Conservation (phyloP, 1,140 invertebrate species). For the Stenopsyche tienmushanensis region DNA sequence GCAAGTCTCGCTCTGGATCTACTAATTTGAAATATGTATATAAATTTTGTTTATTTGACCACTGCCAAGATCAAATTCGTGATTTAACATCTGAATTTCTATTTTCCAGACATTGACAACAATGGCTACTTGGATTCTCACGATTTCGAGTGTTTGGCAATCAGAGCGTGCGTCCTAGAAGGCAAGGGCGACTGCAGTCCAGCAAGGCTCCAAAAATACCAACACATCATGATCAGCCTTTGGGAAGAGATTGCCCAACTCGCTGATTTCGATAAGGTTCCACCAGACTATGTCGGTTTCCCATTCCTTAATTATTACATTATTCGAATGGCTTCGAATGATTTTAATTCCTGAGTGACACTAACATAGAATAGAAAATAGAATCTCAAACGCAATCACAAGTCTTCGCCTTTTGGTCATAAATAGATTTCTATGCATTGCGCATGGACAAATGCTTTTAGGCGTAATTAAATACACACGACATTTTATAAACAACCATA, state of each 20-base stretch:
- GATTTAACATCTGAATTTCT: too few relatives aligned
- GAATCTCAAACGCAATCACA: too few relatives aligned
- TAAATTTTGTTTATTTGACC: too few relatives aligned
- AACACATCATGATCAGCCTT: conserved; percentile 76
- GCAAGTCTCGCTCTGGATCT: too few relatives aligned
- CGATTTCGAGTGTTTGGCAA: conserved; percentile 78
- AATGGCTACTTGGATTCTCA: conserved; percentile 78
- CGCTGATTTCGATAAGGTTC: conserved; percentile 82
- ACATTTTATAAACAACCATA: too few relatives aligned
- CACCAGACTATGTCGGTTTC: conserved; percentile 54
- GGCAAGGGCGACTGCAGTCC: conserved; percentile 76
- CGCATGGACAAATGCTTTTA: too few relatives aligned
- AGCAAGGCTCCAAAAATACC: conserved; percentile 69
- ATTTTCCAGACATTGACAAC: conserved; percentile 73
- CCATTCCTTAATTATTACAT: conserved; percentile 20
- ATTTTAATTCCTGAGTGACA: conserved; percentile 11
- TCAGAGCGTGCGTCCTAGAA: conserved; percentile 76
- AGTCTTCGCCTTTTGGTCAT: too few relatives aligned
- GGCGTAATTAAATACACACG: too few relatives aligned
- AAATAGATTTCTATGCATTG: too few relatives aligned
- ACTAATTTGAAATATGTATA: too few relatives aligned
- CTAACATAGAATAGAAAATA: conserved; percentile 13
- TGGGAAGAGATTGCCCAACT: conserved; percentile 83
- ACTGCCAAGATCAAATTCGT: too few relatives aligned
- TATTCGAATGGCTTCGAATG: conserved; percentile 30